Conservation (phyloP, 2,113 vertebrate genomes). For the Crotalus tigris region DNA sequence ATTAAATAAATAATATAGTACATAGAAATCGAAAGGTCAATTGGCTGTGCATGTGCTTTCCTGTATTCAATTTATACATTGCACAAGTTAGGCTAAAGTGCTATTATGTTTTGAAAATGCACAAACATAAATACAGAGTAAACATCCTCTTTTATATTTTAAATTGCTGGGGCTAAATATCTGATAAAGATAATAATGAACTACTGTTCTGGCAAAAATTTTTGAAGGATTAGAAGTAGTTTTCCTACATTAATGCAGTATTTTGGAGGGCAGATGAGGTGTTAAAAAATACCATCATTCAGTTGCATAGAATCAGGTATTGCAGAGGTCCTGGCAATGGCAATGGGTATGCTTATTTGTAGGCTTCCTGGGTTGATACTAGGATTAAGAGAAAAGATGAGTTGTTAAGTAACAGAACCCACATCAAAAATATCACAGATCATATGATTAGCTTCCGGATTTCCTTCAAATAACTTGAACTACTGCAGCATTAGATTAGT, state of each 20-base stretch:
- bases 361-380: background rate
- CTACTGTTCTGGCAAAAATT: slow-evolving; percentile 32
- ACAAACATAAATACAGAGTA: slow-evolving; percentile 18
- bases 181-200: slow-evolving; percentile 41
- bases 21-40: background rate
- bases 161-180: slow-evolving; percentile 23
- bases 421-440: background rate
- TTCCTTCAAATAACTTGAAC: background rate
- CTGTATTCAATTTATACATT: background rate
- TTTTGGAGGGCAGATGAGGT: background rate
- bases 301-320: slow-evolving; percentile 7
- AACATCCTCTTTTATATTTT: slow-evolving; percentile 24
- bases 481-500: accelerated
- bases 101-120: background rate
- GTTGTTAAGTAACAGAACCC: background rate
- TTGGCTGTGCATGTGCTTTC: background rate
- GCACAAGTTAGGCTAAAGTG: slow-evolving; percentile 14
- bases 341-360: slow-evolving; percentile 19
- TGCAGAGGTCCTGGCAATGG: background rate
- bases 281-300: background rate
- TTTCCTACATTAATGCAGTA: slow-evolving; percentile 31
- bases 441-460: background rate
- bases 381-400: accelerated
- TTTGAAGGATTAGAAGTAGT: slow-evolving; percentile 41
- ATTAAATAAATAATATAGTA: background rate